Conservation (phyloP, 2,113 vertebrate genomes). For the human region GRCh38 chr16:55829001-55829500, state of each 20-base stretch:
- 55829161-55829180: not conserved
- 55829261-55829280: not conserved
- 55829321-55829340: too few species aligned
- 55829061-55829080: not conserved
- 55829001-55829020: accelerated
- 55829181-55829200: not conserved
- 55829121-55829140: not conserved
- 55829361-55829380: too few species aligned
- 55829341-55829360: not conserved
- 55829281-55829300: not conserved
- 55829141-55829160: accelerated
- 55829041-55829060: not conserved
- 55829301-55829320: not conserved
- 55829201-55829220: not conserved
- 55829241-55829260: not conserved
- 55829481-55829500: not conserved
- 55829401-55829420: not conserved
- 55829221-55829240: too few species aligned
- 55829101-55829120: not conserved
- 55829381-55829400: accelerated
- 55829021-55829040: not conserved
- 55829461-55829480: not conserved
- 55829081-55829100: not conserved
- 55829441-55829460: not conserved
- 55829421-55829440: not conserved